phyloP scores from a whole-genome alignment of 2,797 vertebrate species.

The Poeciliopsis gracilis region DNA sequence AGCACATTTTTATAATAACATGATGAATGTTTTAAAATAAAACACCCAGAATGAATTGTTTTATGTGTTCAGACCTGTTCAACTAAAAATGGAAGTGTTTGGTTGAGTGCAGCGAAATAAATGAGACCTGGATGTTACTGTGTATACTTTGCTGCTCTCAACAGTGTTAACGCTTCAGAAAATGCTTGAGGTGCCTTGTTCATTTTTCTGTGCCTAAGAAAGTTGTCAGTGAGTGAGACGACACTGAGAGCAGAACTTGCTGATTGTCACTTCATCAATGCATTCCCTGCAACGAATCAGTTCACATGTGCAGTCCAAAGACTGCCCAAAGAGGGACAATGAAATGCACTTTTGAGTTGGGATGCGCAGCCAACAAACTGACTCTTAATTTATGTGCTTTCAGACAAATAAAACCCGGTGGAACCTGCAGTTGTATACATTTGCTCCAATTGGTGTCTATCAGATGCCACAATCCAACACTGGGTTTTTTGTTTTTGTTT shows the following conservation, averaged over 20 bases:
- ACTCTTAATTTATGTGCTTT: conserved; percentile 51
- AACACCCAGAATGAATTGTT: conserved; percentile 50
- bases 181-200: conserved; percentile 86
- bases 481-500: conserved; percentile 44
- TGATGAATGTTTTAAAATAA: conserved; percentile 72
- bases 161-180: conserved; percentile 80
- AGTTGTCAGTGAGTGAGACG: conserved; percentile 66
- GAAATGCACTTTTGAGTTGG: conserved; percentile 78
- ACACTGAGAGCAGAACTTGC: conserved; percentile 61
- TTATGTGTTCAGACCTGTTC: conserved; percentile 64
- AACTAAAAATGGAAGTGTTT: conserved; percentile 62
- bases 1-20: conserved; percentile 79
- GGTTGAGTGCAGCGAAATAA: conserved; percentile 57
- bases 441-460: conserved; percentile 45
- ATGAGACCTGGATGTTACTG: conserved; percentile 75
- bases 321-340: conserved; percentile 57
- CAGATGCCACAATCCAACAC: conserved; percentile 38
- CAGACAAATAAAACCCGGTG: conserved; percentile 49
- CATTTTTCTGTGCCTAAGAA: conserved; percentile 83
- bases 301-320: conserved; percentile 58
- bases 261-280: conserved; percentile 64
- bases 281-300: conserved; percentile 59
- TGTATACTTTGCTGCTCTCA: conserved; percentile 78
- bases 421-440: conserved; percentile 55
- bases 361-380: conserved; percentile 57